Conservation (phyloP, 2,113 vertebrate genomes). For the Sander lucioperca region DNA sequence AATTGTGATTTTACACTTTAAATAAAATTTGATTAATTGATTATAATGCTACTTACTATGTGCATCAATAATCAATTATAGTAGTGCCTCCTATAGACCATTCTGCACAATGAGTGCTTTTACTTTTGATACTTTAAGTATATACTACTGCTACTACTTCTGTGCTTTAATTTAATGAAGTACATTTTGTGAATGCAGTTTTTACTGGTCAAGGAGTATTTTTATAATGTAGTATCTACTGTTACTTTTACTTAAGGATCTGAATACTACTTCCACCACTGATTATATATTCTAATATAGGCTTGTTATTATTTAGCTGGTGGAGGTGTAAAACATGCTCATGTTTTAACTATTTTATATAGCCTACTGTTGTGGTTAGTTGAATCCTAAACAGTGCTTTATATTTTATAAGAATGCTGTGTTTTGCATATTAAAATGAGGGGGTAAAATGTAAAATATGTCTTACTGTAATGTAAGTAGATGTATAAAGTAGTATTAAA, state of each 20-base stretch:
- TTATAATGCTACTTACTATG: background rate
- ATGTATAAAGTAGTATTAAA: background rate
- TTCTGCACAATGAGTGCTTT: background rate
- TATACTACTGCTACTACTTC: background rate
- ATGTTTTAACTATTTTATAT: background rate
- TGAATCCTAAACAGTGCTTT: background rate
- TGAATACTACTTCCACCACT: background rate
- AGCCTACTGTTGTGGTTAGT: background rate
- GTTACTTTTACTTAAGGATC: background rate
- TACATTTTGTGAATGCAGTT: background rate
- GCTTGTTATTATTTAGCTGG: background rate
- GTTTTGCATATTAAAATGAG: background rate
- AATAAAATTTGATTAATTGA: no score
- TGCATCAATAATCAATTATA: background rate
- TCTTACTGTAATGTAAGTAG: background rate
- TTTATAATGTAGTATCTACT: background rate
- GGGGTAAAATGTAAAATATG: background rate
- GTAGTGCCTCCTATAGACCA: background rate
- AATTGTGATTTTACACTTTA: no score
- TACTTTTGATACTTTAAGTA: background rate
- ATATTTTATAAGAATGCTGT: no score
- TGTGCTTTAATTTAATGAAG: background rate
- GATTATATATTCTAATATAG: background rate
- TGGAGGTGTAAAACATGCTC: background rate
- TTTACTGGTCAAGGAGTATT: background rate